Percentiles rank a stretch among this genome's conserved stretches.
Evolutionary conservation across 2,797 vertebrate genomes (phyloP).

Genomic region (Amblyraja radiata): DNA sequence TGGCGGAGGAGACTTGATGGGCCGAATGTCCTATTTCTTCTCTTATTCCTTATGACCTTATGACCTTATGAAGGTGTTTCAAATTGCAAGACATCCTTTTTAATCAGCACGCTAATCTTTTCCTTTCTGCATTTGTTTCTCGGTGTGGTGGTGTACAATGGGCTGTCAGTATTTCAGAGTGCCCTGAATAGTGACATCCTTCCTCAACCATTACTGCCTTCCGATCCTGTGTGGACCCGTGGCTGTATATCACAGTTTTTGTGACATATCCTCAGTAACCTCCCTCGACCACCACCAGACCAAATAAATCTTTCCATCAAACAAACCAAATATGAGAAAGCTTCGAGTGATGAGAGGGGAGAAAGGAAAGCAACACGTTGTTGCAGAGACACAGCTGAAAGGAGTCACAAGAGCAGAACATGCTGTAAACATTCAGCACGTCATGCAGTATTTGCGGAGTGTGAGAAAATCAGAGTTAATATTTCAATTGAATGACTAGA

Average conservation of each 20-base stretch:
- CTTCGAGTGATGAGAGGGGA: not conserved
- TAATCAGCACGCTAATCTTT: not conserved
- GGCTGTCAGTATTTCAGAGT: not conserved
- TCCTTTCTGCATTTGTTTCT: not conserved
- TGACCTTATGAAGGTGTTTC: not conserved
- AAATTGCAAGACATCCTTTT: not conserved
- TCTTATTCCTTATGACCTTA: not conserved
- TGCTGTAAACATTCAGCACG: too few species aligned
- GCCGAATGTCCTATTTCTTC: not conserved
- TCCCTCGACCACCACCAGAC: not conserved
- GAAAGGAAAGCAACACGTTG: not conserved
- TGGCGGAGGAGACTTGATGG: too few species aligned
- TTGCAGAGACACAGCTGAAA: not conserved
- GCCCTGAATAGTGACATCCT: not conserved
- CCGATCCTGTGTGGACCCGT: not conserved
- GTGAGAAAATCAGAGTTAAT: too few species aligned
- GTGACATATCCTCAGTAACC: not conserved
- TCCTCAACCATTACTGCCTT: not conserved
- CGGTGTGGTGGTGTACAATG: not conserved
- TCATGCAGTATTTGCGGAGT: too few species aligned
- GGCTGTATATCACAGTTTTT: not conserved
- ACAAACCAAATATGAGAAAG: not conserved
- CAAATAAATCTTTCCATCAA: slow-evolving; percentile 23
- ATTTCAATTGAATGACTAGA: too few species aligned
- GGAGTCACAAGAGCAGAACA: not conserved